Evolutionary conservation across 2,797 vertebrate species (phyloP).

Genomic region (Coilia nasus): DNA sequence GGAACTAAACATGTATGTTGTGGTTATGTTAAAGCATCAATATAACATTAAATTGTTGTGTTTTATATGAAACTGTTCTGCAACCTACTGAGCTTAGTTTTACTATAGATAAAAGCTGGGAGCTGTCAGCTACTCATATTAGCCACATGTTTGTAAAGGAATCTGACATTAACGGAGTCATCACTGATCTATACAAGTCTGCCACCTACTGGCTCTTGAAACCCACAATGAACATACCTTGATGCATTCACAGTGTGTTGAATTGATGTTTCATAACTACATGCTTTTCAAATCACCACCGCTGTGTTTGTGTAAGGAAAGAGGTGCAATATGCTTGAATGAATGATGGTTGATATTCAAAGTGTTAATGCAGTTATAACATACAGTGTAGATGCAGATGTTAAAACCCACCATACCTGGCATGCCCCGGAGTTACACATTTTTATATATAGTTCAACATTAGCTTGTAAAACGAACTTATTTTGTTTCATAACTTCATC

Average conservation of each 20-base stretch:
- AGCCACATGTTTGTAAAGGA: background rate
- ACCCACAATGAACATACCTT: background rate
- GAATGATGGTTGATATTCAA: background rate
- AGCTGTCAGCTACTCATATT: background rate
- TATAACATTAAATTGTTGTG: background rate
- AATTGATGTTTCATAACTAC: background rate
- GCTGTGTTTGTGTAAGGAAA: background rate
- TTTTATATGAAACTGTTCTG: background rate
- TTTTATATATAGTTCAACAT: background rate
- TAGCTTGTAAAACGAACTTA: background rate
- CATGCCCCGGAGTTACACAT: background rate
- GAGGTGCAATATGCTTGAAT: background rate
- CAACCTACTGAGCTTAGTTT: background rate
- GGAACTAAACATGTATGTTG: background rate
- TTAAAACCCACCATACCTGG: too few relatives aligned
- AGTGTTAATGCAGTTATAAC: background rate
- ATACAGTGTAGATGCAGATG: background rate
- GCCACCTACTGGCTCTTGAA: constrained; percentile 45
- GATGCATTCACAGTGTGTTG: background rate
- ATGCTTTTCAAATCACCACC: background rate
- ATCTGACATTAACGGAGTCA: background rate
- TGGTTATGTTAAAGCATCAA: background rate
- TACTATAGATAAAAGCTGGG: background rate
- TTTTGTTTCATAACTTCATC: background rate
- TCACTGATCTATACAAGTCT: constrained; percentile 34